Percentiles rank a stretch among this genome's conserved stretches.
Evolutionary conservation across 2,888 invertebrate species (phyloP).

Genomic region (Pterobdella sp.): DNA sequence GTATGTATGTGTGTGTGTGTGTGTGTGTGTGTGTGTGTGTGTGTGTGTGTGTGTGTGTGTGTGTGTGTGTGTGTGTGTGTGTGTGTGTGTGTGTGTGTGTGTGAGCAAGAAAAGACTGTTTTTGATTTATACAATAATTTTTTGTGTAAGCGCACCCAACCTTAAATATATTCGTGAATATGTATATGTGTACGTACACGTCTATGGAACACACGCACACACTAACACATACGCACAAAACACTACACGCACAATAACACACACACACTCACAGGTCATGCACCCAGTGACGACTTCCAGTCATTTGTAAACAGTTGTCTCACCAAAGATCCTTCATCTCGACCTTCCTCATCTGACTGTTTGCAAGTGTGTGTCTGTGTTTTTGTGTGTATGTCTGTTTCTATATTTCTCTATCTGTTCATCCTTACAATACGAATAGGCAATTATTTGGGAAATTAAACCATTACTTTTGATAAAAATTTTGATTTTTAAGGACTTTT

Average conservation of each 20-base stretch:
- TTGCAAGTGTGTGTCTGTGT: constrained; percentile 52
- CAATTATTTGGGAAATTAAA: background rate
- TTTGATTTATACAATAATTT: too few relatives aligned
- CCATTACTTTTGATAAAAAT: background rate
- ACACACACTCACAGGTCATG: constrained; percentile 43
- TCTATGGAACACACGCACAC: background rate
- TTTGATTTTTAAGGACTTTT: background rate
- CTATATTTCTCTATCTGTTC: too few relatives aligned
- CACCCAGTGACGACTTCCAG: constrained; percentile 70
- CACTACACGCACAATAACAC: too few relatives aligned
- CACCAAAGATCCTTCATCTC: constrained; percentile 79
- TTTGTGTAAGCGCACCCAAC: too few relatives aligned
- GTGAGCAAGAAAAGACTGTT: too few relatives aligned
- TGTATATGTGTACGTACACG: constrained; percentile 49
- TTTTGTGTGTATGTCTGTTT: too few relatives aligned
- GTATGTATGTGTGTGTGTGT: too few relatives aligned
- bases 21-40: too few relatives aligned
- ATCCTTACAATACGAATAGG: too few relatives aligned
- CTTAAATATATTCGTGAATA: constrained; percentile 39
- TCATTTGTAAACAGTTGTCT: constrained; percentile 92
- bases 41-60: too few relatives aligned
- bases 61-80: too few relatives aligned
- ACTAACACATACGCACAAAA: background rate
- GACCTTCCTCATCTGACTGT: constrained; percentile 78
- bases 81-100: too few relatives aligned